Percentiles rank a stretch among this genome's conserved stretches.
Conservation (phyloP, 2,113 vertebrate genomes). For the Anarrhichthys ocellatus region DNA sequence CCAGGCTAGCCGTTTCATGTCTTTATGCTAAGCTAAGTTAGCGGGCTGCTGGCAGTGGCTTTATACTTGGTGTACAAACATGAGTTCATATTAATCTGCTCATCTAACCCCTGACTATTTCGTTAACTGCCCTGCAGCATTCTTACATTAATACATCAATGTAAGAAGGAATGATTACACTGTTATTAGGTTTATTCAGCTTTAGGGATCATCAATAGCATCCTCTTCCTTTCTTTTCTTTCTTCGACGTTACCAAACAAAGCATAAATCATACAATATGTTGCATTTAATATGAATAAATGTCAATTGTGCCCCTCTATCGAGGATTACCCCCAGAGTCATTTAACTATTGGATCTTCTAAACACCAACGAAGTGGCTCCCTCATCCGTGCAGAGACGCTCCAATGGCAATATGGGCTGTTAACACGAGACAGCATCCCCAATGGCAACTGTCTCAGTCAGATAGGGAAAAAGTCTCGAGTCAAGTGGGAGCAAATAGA, state of each 20-base stretch:
- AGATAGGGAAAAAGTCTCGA: slow-evolving; percentile 39
- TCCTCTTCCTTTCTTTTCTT: too few relatives aligned
- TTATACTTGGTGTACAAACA: not conserved
- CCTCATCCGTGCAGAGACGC: slow-evolving; percentile 42
- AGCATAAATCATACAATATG: not conserved
- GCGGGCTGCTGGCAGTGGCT: not conserved
- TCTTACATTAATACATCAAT: too few relatives aligned
- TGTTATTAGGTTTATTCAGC: too few relatives aligned
- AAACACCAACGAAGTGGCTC: slow-evolving; percentile 5
- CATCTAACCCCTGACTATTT: not conserved
- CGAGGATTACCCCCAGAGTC: not conserved
- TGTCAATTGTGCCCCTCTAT: not conserved
- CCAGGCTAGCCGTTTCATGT: not conserved
- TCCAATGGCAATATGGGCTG: slow-evolving; percentile 47
- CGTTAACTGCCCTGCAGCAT: too few relatives aligned
- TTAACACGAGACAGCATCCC: slow-evolving; percentile 53
- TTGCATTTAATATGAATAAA: not conserved
- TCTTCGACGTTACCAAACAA: too few relatives aligned
- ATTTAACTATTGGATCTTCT: slow-evolving; percentile 9
- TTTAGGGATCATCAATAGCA: too few relatives aligned
- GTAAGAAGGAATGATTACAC: too few relatives aligned
- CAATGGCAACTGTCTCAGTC: slow-evolving; percentile 25
- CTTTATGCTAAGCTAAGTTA: not conserved
- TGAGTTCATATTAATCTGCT: not conserved
- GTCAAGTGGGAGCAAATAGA: slow-evolving; percentile 51